Base-by-base conservation (phyloP, 2,888 invertebrate species). In the Bellardia bayeri region DNA sequence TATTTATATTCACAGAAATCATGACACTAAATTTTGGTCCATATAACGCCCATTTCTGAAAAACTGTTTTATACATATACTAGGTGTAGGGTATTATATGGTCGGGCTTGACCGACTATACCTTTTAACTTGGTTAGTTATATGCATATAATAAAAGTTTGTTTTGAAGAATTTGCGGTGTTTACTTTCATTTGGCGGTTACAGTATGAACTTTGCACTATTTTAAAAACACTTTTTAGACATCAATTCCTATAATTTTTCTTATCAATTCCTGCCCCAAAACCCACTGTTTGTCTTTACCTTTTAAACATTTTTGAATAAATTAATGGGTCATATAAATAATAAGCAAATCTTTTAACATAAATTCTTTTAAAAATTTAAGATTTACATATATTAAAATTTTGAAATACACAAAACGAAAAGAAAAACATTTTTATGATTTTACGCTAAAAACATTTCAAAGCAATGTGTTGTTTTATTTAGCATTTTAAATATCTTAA, bases 401-500 rank as follows among this genome's bases (percentile, higher is more conserved):
- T 3, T 23, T 37, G 13, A 14, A 5, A 63, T 5, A 37, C 2
- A 37, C 23, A 64, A 61, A 45, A 14, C 13, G n/a, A 42, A 80
- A 45, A 68, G n/a, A 33, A 11, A 40, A 14, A 1, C 14, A 8
- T 76, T 82, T 75, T 45, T 85, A 84, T 66, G 66, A 63, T 54
- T 75, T 80, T 68, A 74, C 74, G 30, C 8, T 69, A 51, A 72
- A 78, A 69, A 63, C 72, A 85, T 85, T 85, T 85, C 30, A 71
- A 63, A 69, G 37, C 64, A 79, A 75, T 74, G 11, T 74, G 74
- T 72, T 72, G 71, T 83, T 79, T 82, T 85, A 72, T 79, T 85
- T 74, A 78, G 30, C 58, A 74, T 84, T 84, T 82, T 13, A 75
- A 82, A 69, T 85, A 63, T 87, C 82, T 87, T 85, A 87, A 87